A percentile compares a stretch with the other conserved stretches of the same genome.
Evolutionary conservation across 2,113 vertebrate species (phyloP).

Genomic region (Otocyon megalotis): DNA sequence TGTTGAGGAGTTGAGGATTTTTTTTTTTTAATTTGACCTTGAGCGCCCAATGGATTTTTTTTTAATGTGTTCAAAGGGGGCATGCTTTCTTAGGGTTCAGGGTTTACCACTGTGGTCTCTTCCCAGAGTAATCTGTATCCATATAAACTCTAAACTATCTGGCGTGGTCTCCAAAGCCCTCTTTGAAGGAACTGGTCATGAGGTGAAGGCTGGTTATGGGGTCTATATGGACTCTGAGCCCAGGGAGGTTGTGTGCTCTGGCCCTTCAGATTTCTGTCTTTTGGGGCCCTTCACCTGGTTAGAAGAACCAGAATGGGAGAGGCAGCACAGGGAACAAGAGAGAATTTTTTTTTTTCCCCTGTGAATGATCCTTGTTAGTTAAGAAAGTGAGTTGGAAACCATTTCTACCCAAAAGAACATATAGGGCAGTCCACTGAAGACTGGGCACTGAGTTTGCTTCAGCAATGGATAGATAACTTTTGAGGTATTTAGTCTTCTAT

Average conservation of each 20-base stretch:
- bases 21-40: slow-evolving; percentile 9
- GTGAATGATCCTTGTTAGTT: neutral
- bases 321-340: neutral
- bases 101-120: neutral
- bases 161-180: neutral
- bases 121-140: slow-evolving; percentile 5
- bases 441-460: neutral
- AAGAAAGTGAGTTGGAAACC: neutral
- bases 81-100: neutral
- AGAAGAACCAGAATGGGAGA: neutral
- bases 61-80: neutral
- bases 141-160: neutral
- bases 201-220: neutral
- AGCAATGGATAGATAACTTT: neutral
- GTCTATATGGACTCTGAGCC: neutral
- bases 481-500: neutral
- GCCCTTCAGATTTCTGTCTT: neutral
- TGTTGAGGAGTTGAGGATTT: neutral
- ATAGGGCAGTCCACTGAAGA: neutral
- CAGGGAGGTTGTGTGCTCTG: neutral
- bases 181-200: neutral
- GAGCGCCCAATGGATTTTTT: neutral
- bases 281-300: neutral
- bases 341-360: neutral
- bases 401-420: neutral